Conservation (phyloP, 2,113 vertebrate species). For the Cisticola juncidis region DNA sequence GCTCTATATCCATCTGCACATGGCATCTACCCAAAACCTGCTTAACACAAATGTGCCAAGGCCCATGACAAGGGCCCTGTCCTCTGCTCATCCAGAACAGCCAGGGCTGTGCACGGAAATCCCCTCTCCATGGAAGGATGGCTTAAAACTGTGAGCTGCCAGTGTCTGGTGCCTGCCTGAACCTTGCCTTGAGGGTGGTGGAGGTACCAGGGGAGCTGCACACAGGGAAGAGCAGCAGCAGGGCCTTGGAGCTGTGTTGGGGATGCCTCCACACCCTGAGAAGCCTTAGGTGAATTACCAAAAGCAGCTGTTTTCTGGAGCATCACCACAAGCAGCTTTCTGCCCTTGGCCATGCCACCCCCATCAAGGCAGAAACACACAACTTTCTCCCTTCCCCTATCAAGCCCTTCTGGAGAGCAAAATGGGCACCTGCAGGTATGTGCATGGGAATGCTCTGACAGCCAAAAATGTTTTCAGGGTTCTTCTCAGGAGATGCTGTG, state of each 20-base stretch:
- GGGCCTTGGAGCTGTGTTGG: fast-evolving
- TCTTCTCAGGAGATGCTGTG: neutral
- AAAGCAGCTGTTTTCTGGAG: neutral
- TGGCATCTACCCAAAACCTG: slow-evolving; percentile 45
- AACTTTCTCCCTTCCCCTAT: neutral
- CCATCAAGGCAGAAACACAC: fast-evolving
- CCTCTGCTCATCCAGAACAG: neutral
- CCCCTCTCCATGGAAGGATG: fast-evolving
- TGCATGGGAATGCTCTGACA: too few relatives aligned
- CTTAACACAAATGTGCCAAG: neutral
- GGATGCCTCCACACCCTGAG: neutral
- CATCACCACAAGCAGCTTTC: fast-evolving
- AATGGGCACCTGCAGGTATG: fast-evolving
- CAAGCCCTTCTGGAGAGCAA: neutral
- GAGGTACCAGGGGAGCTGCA: neutral
- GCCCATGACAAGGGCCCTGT: neutral
- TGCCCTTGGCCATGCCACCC: fast-evolving
- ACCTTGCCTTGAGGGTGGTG: neutral
- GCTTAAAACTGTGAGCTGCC: neutral
- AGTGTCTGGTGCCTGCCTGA: neutral
- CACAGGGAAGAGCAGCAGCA: neutral
- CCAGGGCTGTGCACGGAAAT: neutral
- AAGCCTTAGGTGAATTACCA: neutral
- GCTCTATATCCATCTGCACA: slow-evolving; percentile 26
- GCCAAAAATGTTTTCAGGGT: neutral